Evolutionary conservation across 2,113 vertebrate genomes (phyloP).

Genomic region (Cyanoderma ruficeps): DNA sequence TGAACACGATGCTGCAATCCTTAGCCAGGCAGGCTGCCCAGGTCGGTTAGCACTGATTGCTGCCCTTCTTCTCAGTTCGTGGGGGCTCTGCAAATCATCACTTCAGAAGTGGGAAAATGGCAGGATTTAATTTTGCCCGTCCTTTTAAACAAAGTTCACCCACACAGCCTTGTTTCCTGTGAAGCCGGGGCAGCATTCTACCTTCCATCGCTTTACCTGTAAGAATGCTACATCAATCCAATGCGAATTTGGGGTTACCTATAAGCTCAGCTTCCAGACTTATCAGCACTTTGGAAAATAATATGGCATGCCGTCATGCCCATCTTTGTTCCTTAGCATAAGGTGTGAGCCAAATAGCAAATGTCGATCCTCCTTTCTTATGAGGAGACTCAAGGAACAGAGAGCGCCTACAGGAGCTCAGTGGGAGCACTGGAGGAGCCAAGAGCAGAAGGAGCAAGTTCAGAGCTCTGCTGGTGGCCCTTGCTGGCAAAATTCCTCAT

Average conservation of each 20-base stretch:
- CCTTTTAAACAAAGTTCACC: neutral
- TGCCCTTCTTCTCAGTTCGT: neutral
- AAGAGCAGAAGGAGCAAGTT: neutral
- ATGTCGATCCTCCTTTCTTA: neutral
- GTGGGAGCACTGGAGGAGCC: neutral
- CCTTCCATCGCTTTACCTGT: neutral
- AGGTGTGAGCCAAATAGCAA: neutral
- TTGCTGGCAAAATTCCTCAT: neutral
- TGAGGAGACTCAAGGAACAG: rapidly evolving
- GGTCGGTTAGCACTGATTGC: neutral
- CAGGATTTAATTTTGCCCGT: neutral
- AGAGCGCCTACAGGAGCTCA: rapidly evolving
- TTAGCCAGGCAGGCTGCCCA: neutral
- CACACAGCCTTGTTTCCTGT: neutral
- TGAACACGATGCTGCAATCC: neutral
- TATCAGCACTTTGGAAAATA: neutral
- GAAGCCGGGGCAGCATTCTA: neutral
- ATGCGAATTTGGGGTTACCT: neutral
- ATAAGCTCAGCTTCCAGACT: neutral
- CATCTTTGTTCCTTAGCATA: neutral
- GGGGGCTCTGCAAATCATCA: neutral
- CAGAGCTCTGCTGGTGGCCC: neutral
- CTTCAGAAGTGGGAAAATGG: neutral
- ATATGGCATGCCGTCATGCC: neutral
- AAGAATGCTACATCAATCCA: neutral